Evolutionary conservation across 2,888 invertebrate genomes (phyloP).

Genomic region (Homarus gammarus): DNA sequence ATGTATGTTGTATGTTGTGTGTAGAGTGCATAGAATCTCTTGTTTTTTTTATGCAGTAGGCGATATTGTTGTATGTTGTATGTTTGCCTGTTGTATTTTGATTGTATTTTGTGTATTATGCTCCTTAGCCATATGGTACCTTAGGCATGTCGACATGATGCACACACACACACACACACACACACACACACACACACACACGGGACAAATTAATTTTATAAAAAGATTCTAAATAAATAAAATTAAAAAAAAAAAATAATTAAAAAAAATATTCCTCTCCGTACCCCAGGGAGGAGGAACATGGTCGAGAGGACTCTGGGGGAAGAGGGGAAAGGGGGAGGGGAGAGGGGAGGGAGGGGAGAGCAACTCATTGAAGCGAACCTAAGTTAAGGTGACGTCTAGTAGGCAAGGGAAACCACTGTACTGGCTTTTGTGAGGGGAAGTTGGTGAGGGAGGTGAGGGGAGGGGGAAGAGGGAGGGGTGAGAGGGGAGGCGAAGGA

Average conservation of each 20-base stretch:
- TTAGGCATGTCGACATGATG: too few species aligned
- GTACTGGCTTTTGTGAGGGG: slow-evolving; percentile 2
- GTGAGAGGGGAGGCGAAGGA: neutral
- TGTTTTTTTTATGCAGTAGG: too few species aligned
- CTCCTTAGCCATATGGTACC: too few species aligned
- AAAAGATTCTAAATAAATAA: too few species aligned
- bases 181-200: too few species aligned
- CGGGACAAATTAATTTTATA: too few species aligned
- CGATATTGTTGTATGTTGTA: too few species aligned
- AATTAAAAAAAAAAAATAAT: neutral
- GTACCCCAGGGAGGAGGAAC: neutral
- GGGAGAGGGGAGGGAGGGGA: neutral
- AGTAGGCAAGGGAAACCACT: neutral
- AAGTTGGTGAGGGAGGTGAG: neutral
- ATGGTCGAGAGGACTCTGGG: neutral
- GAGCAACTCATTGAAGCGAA: neutral
- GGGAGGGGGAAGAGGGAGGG: neutral
- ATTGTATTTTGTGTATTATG: too few species aligned
- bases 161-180: too few species aligned
- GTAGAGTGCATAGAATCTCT: too few species aligned
- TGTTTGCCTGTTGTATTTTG: too few species aligned
- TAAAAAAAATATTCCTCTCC: neutral
- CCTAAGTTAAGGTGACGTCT: slow-evolving; percentile 13
- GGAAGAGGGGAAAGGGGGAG: neutral
- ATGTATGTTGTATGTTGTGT: too few species aligned